Base-by-base conservation (phyloP, 2,888 invertebrate genomes). In the Leucophenga montana region DNA sequence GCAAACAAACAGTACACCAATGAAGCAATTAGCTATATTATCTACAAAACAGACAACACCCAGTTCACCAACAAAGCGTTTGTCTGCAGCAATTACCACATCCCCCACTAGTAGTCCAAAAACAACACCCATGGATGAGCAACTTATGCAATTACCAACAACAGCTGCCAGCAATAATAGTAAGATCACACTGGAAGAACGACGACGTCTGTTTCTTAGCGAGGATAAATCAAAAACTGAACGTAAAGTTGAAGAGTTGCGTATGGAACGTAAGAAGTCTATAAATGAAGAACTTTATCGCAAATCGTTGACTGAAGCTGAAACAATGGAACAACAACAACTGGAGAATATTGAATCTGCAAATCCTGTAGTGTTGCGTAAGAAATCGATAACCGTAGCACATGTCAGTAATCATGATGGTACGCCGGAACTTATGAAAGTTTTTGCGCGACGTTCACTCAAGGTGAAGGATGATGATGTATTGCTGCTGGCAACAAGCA, bases 341-440 rank as follows among this genome's bases (percentile, higher is more conserved):
- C 13, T 33, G 14, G 39, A 31, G 13, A 39, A 33, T 14, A 5
- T 62, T 62, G 11, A 57, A 48, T 0, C n/a, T 33, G 11, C 73
- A 74, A 78, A 75, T 67, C 78, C 77, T 3, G 88, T 88, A 9
- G 79, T 89, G 54, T 72, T 89, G 65, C 85, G 89, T 31, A 88
- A 88, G 70, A 89, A 89, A 73, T 87, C 88, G 5, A 86, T 88
- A 73, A 85, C 83, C n/a, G 80, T 78, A 31, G 68, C 74, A 8
- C 74, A 74, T n/a, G 77, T 69, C 48, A 73, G 70, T 16, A 78
- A 89, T 78, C 91, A 91, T 68, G 93, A 94, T 70, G 92, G 93
- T 46, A 94, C 94, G 85, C 94, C 95, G 0, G 95, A 95, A 87
- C 85, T 95, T 9, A 93, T 95, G 92, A 95, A 95, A 88, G 95